These are phyloP conservation scores for Agrochola circellaris DNA, from an alignment of 2,888 invertebrate species.

Conservation along the genomic window DNA sequence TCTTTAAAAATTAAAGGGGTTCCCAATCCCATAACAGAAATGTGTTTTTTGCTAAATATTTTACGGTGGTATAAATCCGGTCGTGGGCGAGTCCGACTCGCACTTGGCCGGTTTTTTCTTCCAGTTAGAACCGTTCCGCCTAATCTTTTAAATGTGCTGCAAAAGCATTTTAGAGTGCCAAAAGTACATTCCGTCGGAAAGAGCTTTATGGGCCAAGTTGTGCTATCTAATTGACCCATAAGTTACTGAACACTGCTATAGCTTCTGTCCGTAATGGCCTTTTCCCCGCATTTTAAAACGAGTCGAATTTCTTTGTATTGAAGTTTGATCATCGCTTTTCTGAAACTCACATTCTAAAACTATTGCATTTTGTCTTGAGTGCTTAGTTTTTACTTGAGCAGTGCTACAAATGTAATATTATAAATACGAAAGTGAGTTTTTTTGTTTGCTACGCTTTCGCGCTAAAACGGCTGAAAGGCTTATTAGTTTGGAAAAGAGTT, in stretches of 20 bases:
- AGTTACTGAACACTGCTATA: slow-evolving; percentile 18
- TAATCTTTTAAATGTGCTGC: slow-evolving; percentile 26
- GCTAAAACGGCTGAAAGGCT: too few species aligned
- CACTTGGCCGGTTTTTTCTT: not conserved
- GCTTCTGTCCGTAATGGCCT: slow-evolving; percentile 28
- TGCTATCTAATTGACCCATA: slow-evolving; percentile 50
- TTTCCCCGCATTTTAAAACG: slow-evolving; percentile 18
- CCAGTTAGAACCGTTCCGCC: not conserved
- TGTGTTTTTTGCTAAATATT: too few species aligned
- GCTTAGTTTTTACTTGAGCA: too few species aligned
- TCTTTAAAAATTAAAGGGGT: too few species aligned
- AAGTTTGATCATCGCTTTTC: slow-evolving; percentile 6
- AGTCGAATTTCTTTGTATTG: slow-evolving; percentile 12
- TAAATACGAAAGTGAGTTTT: too few species aligned
- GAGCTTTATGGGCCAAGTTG: slow-evolving; percentile 31
- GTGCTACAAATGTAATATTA: too few species aligned
- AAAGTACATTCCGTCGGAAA: slow-evolving; percentile 25
- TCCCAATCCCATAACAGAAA: too few species aligned
- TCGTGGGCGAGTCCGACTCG: too few species aligned
- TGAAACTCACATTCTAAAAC: slow-evolving; percentile 5
- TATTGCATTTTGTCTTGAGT: not conserved
- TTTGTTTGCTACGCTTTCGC: too few species aligned
- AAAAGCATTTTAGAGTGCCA: slow-evolving; percentile 30
- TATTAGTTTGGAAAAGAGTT: too few species aligned
- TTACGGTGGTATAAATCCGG: too few species aligned